Percentiles rank a stretch among this genome's conserved stretches.
Conservation (phyloP, 2,888 invertebrate species). For the Petrolisthes cinctipes region DNA sequence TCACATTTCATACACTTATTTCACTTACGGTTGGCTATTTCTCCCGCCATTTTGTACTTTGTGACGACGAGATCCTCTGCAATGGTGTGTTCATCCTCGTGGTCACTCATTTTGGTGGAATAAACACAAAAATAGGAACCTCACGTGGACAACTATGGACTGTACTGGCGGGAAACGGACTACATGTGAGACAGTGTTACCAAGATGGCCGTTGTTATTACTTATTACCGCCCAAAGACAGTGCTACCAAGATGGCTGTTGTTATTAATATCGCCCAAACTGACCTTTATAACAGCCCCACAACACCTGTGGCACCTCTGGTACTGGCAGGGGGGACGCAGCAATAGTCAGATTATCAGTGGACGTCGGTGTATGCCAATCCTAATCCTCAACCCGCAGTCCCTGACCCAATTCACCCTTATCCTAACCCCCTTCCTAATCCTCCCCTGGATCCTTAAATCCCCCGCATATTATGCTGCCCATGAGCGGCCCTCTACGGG, state of each 20-base stretch:
- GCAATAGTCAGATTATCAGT: too few species aligned
- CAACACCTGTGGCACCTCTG: too few species aligned
- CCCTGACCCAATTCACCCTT: too few species aligned
- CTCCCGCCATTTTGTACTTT: slow-evolving; percentile 99
- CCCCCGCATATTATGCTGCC: too few species aligned
- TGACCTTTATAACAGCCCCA: too few species aligned
- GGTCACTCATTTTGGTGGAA: slow-evolving; percentile 81
- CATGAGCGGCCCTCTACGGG: too few species aligned
- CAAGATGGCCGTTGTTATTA: neutral
- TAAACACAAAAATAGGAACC: neutral
- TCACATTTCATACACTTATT: neutral
- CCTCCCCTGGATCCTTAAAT: too few species aligned
- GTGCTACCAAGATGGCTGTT: neutral
- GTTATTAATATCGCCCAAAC: too few species aligned
- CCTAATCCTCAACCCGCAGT: too few species aligned
- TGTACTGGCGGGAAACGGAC: slow-evolving; percentile 55
- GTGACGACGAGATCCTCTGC: slow-evolving; percentile 98
- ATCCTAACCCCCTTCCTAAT: too few species aligned
- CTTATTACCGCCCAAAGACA: neutral
- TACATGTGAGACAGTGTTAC: neutral
- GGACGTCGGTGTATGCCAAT: too few species aligned
- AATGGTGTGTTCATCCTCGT: slow-evolving; percentile 95
- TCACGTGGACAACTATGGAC: slow-evolving; percentile 15
- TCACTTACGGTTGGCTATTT: slow-evolving; percentile 96
- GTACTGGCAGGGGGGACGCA: too few species aligned